Base-by-base conservation (phyloP, 2,888 invertebrate species). In the Drosophila meridiana region DNA sequence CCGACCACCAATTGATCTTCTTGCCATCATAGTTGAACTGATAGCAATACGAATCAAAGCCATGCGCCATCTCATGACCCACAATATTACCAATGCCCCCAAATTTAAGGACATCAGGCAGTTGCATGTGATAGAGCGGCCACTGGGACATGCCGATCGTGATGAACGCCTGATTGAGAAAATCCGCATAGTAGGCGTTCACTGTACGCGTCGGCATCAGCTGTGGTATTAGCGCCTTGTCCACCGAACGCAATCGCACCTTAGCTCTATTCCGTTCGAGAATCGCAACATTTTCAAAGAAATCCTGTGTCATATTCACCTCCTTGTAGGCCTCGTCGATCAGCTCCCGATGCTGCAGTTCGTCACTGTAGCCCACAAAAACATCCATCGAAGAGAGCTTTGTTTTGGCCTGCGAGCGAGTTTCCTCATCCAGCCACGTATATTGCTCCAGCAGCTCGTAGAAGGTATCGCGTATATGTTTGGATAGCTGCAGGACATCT, bases 1-100 rank as follows among this genome's bases (percentile, higher is more conserved):
- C 70, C 0, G 89, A 84, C 91, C 92, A 91, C 92, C 91, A 92
- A 50, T 92, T 92, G 28, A 83, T 63, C 60, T 80, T 87, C 53
- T 89, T 88, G 20, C 92, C 92, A 66, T 92, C 92, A 34, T 91
- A 92, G 45, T 92, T 91, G 52, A 59, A 91, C 50, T 91, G 87
- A 63, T 92, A 92, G 75, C 88, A 89, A 40, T 88, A 84, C n/a
- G 90, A 87, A 38, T 92, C 91, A 50, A 92, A 91, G 2, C 91
- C 92, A 14, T 92, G 92, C 0, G 92, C 91, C 85, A 92, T 92
- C 68, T 92, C 92, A 11, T 92, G 92, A 0, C 87, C 92, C 3
- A 92, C 87, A 32, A 92, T 89, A 43, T 87, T 91, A 0, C 92
- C 92, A 4, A 92, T 82, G 2, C 92, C 92, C 0, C 85, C 92